Conservation (phyloP, 2,113 vertebrate species). For the Leucopsar rothschildi region DNA sequence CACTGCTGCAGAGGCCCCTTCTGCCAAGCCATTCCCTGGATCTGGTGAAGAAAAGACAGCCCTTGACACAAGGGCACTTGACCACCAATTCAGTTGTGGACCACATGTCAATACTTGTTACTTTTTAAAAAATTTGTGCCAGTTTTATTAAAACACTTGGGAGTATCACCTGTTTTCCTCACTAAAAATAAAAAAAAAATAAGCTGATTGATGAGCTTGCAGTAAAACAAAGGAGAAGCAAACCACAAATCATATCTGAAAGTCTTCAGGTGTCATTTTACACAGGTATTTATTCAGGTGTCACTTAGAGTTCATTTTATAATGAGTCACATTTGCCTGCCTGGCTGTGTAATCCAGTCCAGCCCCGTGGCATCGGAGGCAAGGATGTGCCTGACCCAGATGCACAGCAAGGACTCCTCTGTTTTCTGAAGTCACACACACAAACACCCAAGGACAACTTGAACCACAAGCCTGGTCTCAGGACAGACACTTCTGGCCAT, state of each 20-base stretch:
- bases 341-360: background rate
- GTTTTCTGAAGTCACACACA: background rate
- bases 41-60: background rate
- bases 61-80: background rate
- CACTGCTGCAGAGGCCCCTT: background rate
- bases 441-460: background rate
- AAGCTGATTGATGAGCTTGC: background rate
- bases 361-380: rapidly evolving
- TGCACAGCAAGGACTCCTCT: background rate
- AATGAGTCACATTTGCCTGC: background rate
- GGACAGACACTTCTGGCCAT: background rate
- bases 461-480: background rate
- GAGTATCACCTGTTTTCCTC: background rate
- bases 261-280: background rate
- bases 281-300: background rate
- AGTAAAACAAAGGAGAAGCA: background rate
- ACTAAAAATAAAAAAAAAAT: background rate
- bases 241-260: background rate
- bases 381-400: background rate
- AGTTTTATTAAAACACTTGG: background rate
- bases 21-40: background rate
- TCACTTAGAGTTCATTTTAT: background rate
- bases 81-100: background rate
- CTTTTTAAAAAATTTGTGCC: background rate
- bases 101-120: background rate